Base-by-base conservation (phyloP, 2,888 invertebrate genomes). In the Monopis laevigella region DNA sequence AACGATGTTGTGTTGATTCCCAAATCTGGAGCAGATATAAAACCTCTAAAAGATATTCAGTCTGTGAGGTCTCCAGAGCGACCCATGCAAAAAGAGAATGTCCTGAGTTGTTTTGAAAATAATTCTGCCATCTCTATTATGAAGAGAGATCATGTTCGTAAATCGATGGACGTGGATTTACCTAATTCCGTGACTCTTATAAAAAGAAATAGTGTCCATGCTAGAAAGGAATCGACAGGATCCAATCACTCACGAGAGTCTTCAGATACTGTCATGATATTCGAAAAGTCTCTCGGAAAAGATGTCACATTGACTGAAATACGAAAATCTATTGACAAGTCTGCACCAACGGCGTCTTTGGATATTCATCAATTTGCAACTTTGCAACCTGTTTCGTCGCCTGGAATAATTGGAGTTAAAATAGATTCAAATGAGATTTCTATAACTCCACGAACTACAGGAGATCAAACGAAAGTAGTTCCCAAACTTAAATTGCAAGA, bases 71-170 rank as follows among this genome's bases (percentile, higher is more conserved):
- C 77, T 5, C 77, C 77, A n/a, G 80, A 77, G 46, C 70, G 56
- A 51, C 55, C 69, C 27, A 55, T 77, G 17, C 72, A 78, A 52
- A 82, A 82, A 46, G 81, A 80, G 48, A 81, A 77, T 52, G 65
- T 82, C 13, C 53, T 82, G 21, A 81, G 78, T 50, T 80, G 80
- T 49, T 81, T 82, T 48, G 82, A 82, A 56, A 82, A 81, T 47
- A 82, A 82, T 53, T 77, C 81, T 1, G 80, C 81, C 19, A 81
- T 82, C 50, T 82, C 82, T 41, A 78, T 82, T 53, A 69, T 81
- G 7, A 81, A 82, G 48, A 65, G 80, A 49, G 82, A 82, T 53
- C 74, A 74, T 48, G 69, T 67, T 3, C 64, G 82, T 40, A 73
- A 66, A 46, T 82, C 82, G 10, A 55, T 78, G 32, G 82, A 82